Base-by-base conservation (phyloP, 2,113 vertebrate species). In the Oplegnathus fasciatus region DNA sequence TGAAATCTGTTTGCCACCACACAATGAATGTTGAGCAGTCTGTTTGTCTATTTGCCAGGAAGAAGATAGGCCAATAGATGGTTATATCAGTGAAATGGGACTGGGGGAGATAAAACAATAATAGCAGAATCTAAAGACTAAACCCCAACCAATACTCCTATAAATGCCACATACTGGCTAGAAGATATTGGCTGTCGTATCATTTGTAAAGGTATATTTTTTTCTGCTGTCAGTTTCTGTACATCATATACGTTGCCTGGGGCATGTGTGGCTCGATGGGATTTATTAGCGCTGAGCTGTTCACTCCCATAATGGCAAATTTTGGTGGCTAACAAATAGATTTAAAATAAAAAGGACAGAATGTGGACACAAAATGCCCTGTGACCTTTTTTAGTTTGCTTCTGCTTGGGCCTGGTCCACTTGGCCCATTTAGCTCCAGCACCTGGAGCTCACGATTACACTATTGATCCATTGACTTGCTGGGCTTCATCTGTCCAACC, bases 381-480 rank as follows among this genome's bases (percentile, higher is more conserved):
- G 46, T 88, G 88, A 90, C 87, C 86, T 91, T 89, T 79, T 73
- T 67, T 6, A 61, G 75, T 83, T 84, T 84, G 50, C 66, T 60
- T 82, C 70, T 79, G 68, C 60, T 66, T 10, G 15, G 74, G 82
- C 44, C 85, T 79, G 20, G 84, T 91, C 90, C 71, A 83, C 77
- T 84, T 85, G 86, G 76, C 75, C 88, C 88, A 82, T 91, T 93
- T 92, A 86, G 71, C 88, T 88, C 60, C 84, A 75, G 82, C 91
- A 94, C 93, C 94, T 92, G 93, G 68, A 92, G 88, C 94, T 88
- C 79, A 92, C 86, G 75, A 94, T 94, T 93, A 93, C 89, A 86
- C 86, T 93, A 95, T 94, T 92, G 94, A 94, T 95, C 89, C 90
- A 88, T 93, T 90, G 92, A 94, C 91, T 92, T 80, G 83, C 90